A percentile compares a stretch with the other conserved stretches of the same genome.
Conservation (phyloP, 1,140 invertebrate genomes). For the Bombus sylvicola region DNA sequence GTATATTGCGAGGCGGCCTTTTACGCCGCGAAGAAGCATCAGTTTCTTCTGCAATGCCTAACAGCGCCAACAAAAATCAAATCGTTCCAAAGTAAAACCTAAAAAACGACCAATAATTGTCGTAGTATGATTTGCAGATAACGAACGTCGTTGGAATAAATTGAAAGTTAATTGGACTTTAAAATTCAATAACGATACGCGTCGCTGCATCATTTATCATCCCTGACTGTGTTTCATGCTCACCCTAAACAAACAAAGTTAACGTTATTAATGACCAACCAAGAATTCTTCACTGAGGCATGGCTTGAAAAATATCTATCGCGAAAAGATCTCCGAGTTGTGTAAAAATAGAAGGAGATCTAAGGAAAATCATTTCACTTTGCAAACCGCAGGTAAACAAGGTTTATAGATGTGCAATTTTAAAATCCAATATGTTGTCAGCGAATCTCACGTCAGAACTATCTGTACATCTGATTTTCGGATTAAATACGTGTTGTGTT, state of each 20-base stretch:
- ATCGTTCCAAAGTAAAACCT: not conserved
- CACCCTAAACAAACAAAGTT: not conserved
- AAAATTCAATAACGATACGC: not conserved
- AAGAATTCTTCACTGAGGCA: not conserved
- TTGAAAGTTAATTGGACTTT: slow-evolving; percentile 8
- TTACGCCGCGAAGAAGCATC: not conserved
- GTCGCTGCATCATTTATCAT: not conserved
- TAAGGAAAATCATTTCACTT: not conserved
- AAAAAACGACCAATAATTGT: not conserved
- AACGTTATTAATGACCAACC: not conserved
- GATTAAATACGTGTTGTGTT: too few species aligned
- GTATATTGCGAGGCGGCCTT: not conserved
- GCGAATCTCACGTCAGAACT: too few species aligned
- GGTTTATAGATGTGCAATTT: too few species aligned
- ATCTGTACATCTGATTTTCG: too few species aligned
- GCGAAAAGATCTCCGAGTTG: not conserved
- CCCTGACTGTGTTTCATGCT: not conserved
- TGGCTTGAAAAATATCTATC: not conserved
- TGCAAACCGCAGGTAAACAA: not conserved
- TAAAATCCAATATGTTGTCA: too few species aligned
- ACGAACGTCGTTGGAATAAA: not conserved
- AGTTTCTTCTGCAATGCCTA: not conserved
- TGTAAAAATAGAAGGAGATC: not conserved
- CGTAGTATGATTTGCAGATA: not conserved
- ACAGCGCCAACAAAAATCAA: not conserved